A percentile compares a stretch with the other conserved stretches of the same genome.
Evolutionary conservation across 2,888 invertebrate genomes (phyloP).

Genomic region (Caenorhabditis afra): DNA sequence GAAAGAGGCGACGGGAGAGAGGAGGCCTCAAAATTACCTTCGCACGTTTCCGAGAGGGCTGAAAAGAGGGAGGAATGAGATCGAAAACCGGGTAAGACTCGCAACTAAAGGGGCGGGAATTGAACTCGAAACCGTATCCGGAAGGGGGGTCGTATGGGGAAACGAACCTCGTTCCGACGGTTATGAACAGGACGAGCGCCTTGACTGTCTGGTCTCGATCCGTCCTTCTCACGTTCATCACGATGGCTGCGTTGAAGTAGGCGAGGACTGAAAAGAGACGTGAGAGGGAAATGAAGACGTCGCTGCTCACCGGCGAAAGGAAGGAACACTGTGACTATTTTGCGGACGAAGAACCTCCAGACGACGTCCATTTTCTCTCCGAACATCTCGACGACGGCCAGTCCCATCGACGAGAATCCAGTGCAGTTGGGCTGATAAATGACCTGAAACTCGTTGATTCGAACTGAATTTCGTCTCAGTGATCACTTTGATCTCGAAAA

Average conservation of each 20-base stretch:
- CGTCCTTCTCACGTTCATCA: constrained; percentile 73
- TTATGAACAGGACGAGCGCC: constrained; percentile 75
- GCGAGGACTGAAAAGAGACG: constrained; percentile 70
- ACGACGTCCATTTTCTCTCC: constrained; percentile 67
- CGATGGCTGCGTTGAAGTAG: constrained; percentile 76
- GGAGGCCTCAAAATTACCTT: constrained; percentile 55
- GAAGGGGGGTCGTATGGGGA: too few species aligned
- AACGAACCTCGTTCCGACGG: constrained; percentile 73
- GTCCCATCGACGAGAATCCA: constrained; percentile 72
- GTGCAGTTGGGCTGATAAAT: constrained; percentile 64
- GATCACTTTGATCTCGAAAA: constrained; percentile 72
- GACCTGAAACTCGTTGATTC: constrained; percentile 56
- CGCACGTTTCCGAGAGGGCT: constrained; percentile 58
- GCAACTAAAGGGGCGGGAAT: constrained; percentile 13
- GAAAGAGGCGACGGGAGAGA: background rate
- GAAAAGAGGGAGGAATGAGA: constrained; percentile 35
- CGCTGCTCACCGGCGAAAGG: constrained; percentile 74
- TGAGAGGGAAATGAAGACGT: background rate
- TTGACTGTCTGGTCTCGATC: constrained; percentile 76
- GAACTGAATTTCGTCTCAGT: background rate
- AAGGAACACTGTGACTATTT: constrained; percentile 76
- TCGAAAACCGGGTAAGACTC: background rate
- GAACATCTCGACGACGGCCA: constrained; percentile 65
- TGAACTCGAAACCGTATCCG: background rate
- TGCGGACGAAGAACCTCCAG: constrained; percentile 76